phyloP scores from a whole-genome alignment of 2,113 vertebrate genomes.

The Pluvialis apricaria region DNA sequence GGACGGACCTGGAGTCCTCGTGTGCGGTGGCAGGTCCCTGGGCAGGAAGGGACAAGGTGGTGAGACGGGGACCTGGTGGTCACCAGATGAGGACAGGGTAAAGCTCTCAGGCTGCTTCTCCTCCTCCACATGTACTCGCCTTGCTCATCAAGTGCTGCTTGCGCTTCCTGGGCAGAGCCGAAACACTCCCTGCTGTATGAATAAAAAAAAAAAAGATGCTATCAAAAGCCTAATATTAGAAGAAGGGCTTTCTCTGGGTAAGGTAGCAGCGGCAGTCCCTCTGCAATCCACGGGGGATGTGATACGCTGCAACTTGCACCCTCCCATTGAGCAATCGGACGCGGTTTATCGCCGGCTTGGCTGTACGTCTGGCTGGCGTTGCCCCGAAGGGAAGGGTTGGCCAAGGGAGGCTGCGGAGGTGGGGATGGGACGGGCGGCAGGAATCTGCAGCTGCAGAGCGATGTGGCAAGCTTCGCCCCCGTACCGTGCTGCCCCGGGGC shows the following conservation, averaged over 20 bases:
- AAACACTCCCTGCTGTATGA: background rate
- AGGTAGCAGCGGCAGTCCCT: background rate
- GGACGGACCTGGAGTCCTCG: background rate
- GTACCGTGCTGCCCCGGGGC: background rate
- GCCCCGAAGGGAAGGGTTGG: slow-evolving; percentile 46
- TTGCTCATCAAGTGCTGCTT: fast-evolving
- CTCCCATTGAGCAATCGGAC: slow-evolving; percentile 5
- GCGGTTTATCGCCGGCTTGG: background rate
- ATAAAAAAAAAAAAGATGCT: background rate
- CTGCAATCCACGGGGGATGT: background rate
- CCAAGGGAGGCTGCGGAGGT: slow-evolving; percentile 1
- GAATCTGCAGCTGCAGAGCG: slow-evolving; percentile 45
- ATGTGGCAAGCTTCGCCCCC: background rate
- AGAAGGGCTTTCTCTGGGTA: background rate
- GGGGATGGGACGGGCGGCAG: background rate
- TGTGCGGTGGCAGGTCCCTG: background rate
- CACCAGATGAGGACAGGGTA: background rate
- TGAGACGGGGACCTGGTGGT: background rate
- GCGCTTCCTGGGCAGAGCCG: background rate
- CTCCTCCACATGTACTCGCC: background rate
- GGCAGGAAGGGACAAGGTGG: background rate
- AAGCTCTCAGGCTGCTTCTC: background rate
- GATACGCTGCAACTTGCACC: background rate
- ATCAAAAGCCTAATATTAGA: background rate
- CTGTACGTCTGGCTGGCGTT: background rate